Conservation (phyloP, 1,140 invertebrate genomes). For the Batillaria attramentaria region DNA sequence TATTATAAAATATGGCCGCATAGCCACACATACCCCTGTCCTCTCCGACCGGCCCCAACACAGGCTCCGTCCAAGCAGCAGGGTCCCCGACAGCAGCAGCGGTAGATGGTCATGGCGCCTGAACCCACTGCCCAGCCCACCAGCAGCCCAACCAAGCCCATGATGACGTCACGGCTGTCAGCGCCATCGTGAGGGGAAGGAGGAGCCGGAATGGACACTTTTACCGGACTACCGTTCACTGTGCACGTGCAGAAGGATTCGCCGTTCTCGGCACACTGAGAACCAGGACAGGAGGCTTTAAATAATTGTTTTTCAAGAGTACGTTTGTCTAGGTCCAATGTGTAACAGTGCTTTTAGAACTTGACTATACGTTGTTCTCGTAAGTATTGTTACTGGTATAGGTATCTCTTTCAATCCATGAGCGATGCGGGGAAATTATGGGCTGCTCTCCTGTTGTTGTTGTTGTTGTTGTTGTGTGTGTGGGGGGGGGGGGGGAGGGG, state of each 20-base stretch:
- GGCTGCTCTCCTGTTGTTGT: too few relatives aligned
- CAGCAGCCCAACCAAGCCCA: slow-evolving; percentile 4
- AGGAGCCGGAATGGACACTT: background rate
- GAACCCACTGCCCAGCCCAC: slow-evolving; percentile 3
- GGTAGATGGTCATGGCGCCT: background rate
- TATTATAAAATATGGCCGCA: background rate
- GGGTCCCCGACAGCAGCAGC: background rate
- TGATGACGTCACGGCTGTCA: background rate
- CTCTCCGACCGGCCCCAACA: background rate
- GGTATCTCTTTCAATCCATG: too few relatives aligned
- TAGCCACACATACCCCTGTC: background rate
- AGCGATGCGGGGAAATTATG: too few relatives aligned
- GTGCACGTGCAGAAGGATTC: slow-evolving; percentile 19
- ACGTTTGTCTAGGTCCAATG: too few relatives aligned
- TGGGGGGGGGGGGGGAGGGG: too few relatives aligned
- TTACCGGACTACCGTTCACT: slow-evolving; percentile 9
- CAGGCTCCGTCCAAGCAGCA: background rate
- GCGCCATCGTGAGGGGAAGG: background rate
- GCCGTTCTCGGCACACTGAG: background rate
- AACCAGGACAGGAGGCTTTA: too few relatives aligned
- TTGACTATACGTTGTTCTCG: too few relatives aligned
- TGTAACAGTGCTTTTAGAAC: too few relatives aligned
- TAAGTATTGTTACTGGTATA: too few relatives aligned
- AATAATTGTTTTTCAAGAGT: too few relatives aligned
- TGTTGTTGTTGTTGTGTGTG: too few relatives aligned